Base-by-base conservation (phyloP, 2,797 vertebrate genomes). In the Numenius phaeopus region DNA sequence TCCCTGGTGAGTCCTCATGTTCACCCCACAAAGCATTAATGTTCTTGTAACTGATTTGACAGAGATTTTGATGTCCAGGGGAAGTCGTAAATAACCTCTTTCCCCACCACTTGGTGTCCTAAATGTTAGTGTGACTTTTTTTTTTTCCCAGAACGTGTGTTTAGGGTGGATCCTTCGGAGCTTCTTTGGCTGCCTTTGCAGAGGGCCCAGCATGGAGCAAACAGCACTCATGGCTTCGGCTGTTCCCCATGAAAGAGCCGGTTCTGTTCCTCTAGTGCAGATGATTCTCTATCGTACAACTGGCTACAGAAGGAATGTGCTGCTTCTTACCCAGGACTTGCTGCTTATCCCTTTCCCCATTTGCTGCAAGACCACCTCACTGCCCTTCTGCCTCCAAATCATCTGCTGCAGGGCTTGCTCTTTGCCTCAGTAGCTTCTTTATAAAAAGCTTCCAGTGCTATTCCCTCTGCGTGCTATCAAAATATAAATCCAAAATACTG, bases 181-280 rank as follows among this genome's bases (percentile, higher is more conserved):
- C 40, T 11, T 55, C 58, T 2, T 17, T 26, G 67, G 22, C 5
- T 27, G 4, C 30, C 3, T 65, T 57, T 40, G 29, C 50, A 19
- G 69, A 59, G 52, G 26, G 10, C 61, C 32, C 27, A 58, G 62
- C 11, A 0, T 4, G 26, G 66, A 55, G 15, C 76, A 52, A 52
- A 21, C 40, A 37, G 50, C 57, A 14, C 47, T 2, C 0, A 0
- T 40, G 58, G 46, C 64, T 72, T 14, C 1, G 8, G 64, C 27
- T 23, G 2, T 54, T 87, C 80, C 52, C 24, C 26, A 19, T 0
- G 3, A 39, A 37, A 21, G 32, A 20, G 6, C 7, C 1, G 3
- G 24, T 20, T 32, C 40, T 64, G 22, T 50, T 70, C 40, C 50
- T 54, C 27, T 39, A 8, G 19, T 13, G 17, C 59, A 49, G 78